Evolutionary conservation across 2,888 invertebrate genomes (phyloP).

Genomic region (Hypomecis punctinalis): DNA sequence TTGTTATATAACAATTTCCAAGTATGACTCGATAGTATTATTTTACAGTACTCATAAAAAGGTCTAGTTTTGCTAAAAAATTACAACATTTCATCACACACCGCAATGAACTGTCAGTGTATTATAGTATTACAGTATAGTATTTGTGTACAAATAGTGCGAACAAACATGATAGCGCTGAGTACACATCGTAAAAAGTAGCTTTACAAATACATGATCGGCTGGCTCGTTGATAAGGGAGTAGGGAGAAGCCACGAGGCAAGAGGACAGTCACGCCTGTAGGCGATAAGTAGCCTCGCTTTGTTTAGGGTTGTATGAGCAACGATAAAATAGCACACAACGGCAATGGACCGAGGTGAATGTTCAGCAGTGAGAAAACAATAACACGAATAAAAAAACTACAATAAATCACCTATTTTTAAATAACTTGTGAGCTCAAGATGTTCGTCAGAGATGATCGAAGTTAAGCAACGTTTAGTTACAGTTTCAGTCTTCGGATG

Average conservation of each 20-base stretch:
- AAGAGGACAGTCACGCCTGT: slow-evolving; percentile 5
- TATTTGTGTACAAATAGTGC: slow-evolving; percentile 34
- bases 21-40: no score
- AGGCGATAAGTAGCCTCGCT: not conserved
- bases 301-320: no score
- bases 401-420: no score
- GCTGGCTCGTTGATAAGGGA: slow-evolving; percentile 18
- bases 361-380: no score
- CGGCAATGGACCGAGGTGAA: no score
- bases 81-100: slow-evolving; percentile 20
- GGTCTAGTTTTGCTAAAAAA: slow-evolving; percentile 6
- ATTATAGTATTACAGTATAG: slow-evolving; percentile 23
- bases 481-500: no score
- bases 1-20: no score
- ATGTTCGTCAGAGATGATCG: no score
- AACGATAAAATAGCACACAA: no score
- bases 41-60: not conserved
- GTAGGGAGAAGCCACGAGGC: slow-evolving; percentile 9
- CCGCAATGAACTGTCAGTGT: slow-evolving; percentile 45
- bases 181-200: slow-evolving; percentile 25
- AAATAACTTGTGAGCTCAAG: no score
- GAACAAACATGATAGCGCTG: slow-evolving; percentile 18
- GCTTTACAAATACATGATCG: slow-evolving; percentile 20
- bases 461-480: no score
- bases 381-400: no score